Percentiles rank a stretch among this genome's conserved stretches.
Evolutionary conservation across 2,113 vertebrate genomes (phyloP).

Genomic region (Callaeas wilsoni): DNA sequence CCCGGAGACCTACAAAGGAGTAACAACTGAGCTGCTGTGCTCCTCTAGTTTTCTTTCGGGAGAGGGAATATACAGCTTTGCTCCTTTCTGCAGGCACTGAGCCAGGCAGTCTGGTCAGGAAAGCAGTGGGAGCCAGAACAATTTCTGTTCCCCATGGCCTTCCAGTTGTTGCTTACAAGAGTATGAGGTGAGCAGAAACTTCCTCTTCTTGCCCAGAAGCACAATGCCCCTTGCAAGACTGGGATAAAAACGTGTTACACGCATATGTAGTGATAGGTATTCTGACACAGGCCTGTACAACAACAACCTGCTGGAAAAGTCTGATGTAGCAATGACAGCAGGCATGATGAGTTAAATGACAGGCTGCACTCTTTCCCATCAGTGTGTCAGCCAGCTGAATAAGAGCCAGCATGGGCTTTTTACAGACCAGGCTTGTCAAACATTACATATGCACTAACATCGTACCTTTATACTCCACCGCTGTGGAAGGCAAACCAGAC

Average conservation of each 20-base stretch:
- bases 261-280: fast-evolving
- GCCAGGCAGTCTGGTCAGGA: neutral
- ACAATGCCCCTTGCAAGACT: neutral
- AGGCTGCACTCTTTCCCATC: neutral
- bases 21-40: neutral
- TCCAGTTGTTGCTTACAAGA: neutral
- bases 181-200: neutral
- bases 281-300: neutral
- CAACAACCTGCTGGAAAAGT: neutral
- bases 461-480: neutral
- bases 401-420: neutral
- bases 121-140: neutral
- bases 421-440: neutral
- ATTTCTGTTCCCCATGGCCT: neutral
- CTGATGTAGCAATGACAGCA: neutral
- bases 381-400: neutral
- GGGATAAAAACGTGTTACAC: neutral
- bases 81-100: neutral
- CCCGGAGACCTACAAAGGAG: neutral
- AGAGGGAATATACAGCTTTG: neutral
- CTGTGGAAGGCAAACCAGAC: neutral
- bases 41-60: neutral
- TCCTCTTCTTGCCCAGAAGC: neutral
- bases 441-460: neutral
- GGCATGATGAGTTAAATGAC: neutral